Base-by-base conservation (phyloP, 2,797 vertebrate species). In the Hippoglossus hippoglossus region DNA sequence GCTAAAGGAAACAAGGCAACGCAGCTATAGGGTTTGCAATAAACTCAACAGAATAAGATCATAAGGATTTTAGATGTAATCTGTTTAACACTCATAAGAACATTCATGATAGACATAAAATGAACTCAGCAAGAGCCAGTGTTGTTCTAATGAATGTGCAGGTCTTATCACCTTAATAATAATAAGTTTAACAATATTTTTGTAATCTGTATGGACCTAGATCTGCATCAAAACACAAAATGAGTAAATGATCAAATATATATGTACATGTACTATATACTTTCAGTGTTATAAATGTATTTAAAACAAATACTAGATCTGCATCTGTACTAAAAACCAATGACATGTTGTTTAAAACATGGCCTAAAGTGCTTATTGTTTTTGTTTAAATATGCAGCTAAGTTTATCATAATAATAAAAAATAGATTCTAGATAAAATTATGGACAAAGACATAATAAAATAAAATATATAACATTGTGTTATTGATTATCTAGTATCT, bases 21-120 rank as follows among this genome's bases (percentile, higher is more conserved):
- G 4, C 22, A 34, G 68, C 63, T 39, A 67, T 56, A 39, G 24
- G 50, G 56, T 71, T 77, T 80, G 34, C 10, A 51, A 63, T 63
- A 61, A 12, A 65, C n/a, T 16, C 13, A 44, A 31, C 49, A 61
- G 53, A 61, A 78, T 71, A 69, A 77, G 21, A 83, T 74, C 78
- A 13, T 16, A 31, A 63, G 39, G 68, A 55, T 73, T 69, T 36
- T 58, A 62, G 31, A 9, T 66, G 51, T 71, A 73, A 74, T 77
- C 63, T 75, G 54, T 49, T 64, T 28, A 71, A 46, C 80, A 75
- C 25, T 63, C 8, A 22, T 52, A 50, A 44, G 53, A 76, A 78
- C 68, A 36, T 65, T 61, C 6, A 61, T 22, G 13, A 28, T 24
- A 52, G 31, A 2, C 9, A 64, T 1, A 16, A 69, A 51, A 34